phyloP scores from a whole-genome alignment of 2,113 vertebrate species.

The Isurus oxyrinchus region DNA sequence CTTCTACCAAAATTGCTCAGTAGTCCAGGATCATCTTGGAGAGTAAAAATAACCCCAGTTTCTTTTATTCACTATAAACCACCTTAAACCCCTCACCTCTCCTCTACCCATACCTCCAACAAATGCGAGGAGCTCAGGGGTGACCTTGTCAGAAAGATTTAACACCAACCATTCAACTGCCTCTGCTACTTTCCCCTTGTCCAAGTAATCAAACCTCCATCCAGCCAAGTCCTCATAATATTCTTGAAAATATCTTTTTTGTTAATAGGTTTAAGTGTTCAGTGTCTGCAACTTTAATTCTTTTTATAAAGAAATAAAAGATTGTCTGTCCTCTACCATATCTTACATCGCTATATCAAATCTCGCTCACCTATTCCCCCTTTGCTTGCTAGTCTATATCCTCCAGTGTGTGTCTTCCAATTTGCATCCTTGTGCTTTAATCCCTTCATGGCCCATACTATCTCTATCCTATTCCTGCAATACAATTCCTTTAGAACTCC shows the following conservation, averaged over 20 bases:
- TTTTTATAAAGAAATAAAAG: background rate
- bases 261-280: background rate
- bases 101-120: background rate
- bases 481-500: no score
- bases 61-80: background rate
- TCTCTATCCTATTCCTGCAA: no score
- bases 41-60: background rate
- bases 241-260: background rate
- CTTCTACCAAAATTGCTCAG: background rate
- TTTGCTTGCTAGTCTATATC: background rate
- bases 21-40: background rate
- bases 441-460: no score
- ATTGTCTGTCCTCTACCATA: background rate
- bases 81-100: background rate
- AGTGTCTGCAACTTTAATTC: background rate
- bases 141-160: background rate
- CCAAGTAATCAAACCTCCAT: background rate
- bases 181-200: background rate
- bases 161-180: background rate
- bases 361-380: background rate
- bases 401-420: background rate
- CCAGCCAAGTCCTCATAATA: background rate
- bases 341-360: background rate
- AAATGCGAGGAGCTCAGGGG: background rate
- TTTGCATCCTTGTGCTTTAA: background rate